Evolutionary conservation across 2,888 invertebrate species (phyloP).

Genomic region (Zygothrica quintamaculata): DNA sequence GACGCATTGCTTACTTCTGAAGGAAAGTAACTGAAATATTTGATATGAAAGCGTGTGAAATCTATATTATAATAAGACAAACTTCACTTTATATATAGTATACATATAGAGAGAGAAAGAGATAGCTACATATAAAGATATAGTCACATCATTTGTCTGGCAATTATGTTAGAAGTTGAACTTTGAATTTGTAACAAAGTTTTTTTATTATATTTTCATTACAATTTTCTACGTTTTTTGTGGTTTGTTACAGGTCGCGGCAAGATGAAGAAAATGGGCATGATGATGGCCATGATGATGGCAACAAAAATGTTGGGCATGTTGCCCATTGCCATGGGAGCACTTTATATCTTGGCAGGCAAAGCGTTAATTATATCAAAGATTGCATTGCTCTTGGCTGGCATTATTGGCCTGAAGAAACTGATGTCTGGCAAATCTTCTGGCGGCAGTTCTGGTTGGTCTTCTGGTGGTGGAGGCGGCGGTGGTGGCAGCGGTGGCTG

Average conservation of each 20-base stretch:
- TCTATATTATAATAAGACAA: neutral
- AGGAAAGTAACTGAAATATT: constrained; percentile 24
- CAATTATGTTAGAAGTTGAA: neutral
- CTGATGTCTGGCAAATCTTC: constrained; percentile 89
- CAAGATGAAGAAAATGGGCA: constrained; percentile 95
- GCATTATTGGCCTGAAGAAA: constrained; percentile 93
- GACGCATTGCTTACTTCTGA: constrained; percentile 36
- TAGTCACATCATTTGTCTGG: neutral
- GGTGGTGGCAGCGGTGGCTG: constrained; percentile 86
- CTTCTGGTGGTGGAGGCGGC: constrained; percentile 71
- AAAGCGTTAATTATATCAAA: constrained; percentile 92
- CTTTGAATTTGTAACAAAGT: neutral
- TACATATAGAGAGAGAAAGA: no score
- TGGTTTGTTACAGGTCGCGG: constrained; percentile 88
- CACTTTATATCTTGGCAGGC: constrained; percentile 92
- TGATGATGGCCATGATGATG: constrained; percentile 93
- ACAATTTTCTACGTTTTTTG: constrained; percentile 2
- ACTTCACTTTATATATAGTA: no score
- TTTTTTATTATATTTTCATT: constrained; percentile 5
- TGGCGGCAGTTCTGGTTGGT: constrained; percentile 83
- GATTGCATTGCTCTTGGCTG: constrained; percentile 91
- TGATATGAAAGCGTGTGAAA: constrained; percentile 48
- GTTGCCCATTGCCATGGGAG: constrained; percentile 92
- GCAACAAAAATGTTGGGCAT: constrained; percentile 93
- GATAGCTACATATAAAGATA: no score